phyloP scores from a whole-genome alignment of 2,113 vertebrate species.

The Riparia riparia region DNA sequence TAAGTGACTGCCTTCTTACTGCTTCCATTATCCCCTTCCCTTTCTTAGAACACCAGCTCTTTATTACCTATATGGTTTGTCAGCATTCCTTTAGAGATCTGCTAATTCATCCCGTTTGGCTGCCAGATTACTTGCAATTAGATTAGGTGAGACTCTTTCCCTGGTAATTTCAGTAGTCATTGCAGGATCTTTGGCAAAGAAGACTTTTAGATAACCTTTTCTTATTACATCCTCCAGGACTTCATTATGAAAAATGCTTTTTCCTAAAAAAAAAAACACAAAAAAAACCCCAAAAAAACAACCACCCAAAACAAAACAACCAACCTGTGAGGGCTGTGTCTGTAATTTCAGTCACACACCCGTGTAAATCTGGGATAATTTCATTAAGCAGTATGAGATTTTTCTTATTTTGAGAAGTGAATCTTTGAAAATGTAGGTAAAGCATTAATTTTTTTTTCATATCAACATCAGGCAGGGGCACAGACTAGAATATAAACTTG shows the following conservation, averaged over 20 bases:
- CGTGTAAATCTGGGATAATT: neutral
- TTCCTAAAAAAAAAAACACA: neutral
- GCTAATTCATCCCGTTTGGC: constrained; percentile 17
- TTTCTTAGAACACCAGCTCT: neutral
- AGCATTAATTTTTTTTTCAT: neutral
- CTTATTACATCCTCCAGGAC: neutral
- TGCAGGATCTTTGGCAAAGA: neutral
- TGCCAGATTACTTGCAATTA: constrained; percentile 4
- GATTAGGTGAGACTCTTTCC: neutral
- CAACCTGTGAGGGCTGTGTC: neutral
- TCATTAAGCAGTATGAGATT: neutral
- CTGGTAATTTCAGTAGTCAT: neutral
- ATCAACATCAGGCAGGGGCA: neutral
- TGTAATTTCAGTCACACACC: neutral
- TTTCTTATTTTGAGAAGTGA: neutral
- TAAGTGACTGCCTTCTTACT: neutral
- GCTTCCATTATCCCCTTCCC: neutral
- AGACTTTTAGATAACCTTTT: neutral
- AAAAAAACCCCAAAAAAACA: neutral
- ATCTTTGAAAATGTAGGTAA: neutral
- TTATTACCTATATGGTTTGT: neutral
- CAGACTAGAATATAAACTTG: neutral
- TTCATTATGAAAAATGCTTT: neutral
- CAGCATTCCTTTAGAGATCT: constrained; percentile 16
- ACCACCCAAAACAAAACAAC: neutral